These are phyloP conservation scores for Pachyseris speciosa DNA, from an alignment of 64 coral and sea anemone genomes.

Conservation along the genomic window DNA sequence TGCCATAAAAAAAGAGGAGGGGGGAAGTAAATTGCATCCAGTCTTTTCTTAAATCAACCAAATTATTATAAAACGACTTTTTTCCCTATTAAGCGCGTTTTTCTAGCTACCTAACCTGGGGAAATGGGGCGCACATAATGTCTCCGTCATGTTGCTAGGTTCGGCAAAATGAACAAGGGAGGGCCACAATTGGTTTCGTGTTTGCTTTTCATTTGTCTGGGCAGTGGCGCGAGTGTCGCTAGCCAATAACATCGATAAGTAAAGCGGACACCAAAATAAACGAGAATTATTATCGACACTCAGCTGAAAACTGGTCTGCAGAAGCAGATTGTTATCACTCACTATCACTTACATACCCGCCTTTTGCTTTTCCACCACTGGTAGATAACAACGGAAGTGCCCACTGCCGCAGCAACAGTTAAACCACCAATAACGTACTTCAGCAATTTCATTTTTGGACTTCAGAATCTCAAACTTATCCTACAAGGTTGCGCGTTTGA, in stretches of 20 bases:
- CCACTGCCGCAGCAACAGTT: not conserved
- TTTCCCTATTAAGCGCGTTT: no score
- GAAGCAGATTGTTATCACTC: no score
- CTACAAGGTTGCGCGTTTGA: no score
- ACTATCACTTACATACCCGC: not conserved
- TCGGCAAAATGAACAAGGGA: no score
- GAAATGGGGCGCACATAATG: no score
- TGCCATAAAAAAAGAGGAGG: not conserved
- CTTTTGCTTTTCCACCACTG: slow-evolving; percentile 3
- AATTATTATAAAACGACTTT: not conserved
- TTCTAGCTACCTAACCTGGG: no score
- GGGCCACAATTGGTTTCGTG: no score
- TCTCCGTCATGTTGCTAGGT: no score
- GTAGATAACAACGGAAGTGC: not conserved
- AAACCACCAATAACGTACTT: slow-evolving; percentile 1
- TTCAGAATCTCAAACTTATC: no score
- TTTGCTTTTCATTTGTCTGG: no score
- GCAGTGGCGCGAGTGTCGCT: not conserved
- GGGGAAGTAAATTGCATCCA: not conserved
- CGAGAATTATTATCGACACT: not conserved
- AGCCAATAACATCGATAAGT: not conserved
- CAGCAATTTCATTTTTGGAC: slow-evolving; percentile 18
- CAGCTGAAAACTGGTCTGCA: not conserved
- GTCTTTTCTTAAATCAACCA: not conserved
- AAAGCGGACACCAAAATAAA: not conserved